Evolutionary conservation across 2,113 vertebrate species (phyloP).

Genomic region (Kobus ellipsiprymnus): DNA sequence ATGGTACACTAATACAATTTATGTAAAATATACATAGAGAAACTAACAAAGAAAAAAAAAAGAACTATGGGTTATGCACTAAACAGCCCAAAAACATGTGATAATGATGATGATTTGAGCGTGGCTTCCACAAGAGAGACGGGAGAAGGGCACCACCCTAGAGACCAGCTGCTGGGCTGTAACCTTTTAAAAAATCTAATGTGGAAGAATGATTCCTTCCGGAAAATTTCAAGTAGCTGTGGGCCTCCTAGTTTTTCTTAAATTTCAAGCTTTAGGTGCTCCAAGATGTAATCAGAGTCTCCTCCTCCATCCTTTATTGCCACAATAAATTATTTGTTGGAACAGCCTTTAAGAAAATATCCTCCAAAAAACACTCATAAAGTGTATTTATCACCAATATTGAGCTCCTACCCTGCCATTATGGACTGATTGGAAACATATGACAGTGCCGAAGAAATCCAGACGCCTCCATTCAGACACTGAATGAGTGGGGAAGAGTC

Average conservation of each 20-base stretch:
- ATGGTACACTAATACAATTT: neutral
- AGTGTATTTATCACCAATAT: constrained; percentile 7
- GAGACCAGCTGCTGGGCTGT: neutral
- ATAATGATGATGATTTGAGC: neutral
- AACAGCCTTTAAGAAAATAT: constrained; percentile 26
- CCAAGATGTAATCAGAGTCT: neutral
- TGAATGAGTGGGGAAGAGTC: neutral
- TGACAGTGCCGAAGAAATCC: neutral
- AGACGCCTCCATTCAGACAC: neutral
- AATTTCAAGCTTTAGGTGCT: constrained; percentile 3
- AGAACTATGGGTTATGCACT: neutral
- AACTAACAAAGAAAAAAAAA: neutral
- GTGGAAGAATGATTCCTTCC: neutral
- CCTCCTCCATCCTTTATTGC: neutral
- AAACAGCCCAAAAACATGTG: neutral
- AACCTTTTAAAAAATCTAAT: neutral
- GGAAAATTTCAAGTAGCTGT: constrained; percentile 17
- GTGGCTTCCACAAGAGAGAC: neutral
- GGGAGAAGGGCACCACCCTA: neutral
- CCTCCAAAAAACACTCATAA: neutral
- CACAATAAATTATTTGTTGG: constrained; percentile 24
- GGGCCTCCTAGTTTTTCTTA: neutral
- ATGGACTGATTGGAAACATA: constrained; percentile 11
- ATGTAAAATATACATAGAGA: neutral
- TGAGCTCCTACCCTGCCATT: neutral